These are phyloP conservation scores for Pseudochirops cupreus DNA, from an alignment of 2,797 vertebrate genomes.

Conservation along the genomic window DNA sequence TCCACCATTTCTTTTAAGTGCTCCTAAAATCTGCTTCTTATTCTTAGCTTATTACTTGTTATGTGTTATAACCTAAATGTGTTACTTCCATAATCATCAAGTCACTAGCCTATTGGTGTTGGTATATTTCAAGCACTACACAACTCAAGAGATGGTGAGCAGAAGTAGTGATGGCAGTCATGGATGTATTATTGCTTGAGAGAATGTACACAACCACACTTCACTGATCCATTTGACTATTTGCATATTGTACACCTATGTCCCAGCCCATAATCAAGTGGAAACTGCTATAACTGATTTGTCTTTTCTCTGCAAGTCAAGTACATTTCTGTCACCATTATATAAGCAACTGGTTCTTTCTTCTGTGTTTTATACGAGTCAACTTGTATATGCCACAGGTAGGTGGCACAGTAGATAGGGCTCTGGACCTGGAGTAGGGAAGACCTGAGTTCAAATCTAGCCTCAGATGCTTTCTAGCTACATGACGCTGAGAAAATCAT, in stretches of 20 bases:
- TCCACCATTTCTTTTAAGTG: not conserved
- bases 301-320: not conserved
- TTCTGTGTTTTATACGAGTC: not conserved
- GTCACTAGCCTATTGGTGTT: not conserved
- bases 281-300: not conserved
- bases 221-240: not conserved
- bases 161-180: not conserved
- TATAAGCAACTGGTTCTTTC: not conserved
- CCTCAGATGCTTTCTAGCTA: not conserved
- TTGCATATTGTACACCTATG: not conserved
- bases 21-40: not conserved
- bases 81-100: not conserved
- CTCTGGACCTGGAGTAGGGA: not conserved
- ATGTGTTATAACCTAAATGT: not conserved
- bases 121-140: not conserved
- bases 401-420: not conserved
- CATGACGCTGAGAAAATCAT: not conserved
- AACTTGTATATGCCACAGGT: not conserved
- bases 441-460: not conserved
- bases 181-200: not conserved
- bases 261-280: not conserved
- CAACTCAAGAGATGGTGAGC: not conserved
- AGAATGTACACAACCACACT: not conserved
- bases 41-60: not conserved
- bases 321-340: not conserved